Evolutionary conservation across 1,140 invertebrate species (phyloP), one percentile per base, ranked within the genome.

Genomic region (Helicoverpa armigera): DNA sequence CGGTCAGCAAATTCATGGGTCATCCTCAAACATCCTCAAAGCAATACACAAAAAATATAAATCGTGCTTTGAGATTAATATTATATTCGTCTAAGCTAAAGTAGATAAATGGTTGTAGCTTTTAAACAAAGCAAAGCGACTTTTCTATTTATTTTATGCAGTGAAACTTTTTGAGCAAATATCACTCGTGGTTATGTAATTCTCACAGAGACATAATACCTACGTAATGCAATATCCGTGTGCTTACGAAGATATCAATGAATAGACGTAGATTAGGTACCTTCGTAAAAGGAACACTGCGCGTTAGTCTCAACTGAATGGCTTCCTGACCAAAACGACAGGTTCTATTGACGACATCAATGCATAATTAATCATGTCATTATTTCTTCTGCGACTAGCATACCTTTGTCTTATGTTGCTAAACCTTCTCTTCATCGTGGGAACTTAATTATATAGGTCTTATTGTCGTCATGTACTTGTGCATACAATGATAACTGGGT

Each of bases 291-390:
- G 67, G 67, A 23, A 53, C 65, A 50, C 18, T 12, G 5, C 10
- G 50, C 50, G 23, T 31, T 31, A 54, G 70, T 48, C 14, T 63
- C 50, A 31, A 43, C n/a, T 14, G 12, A 73, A 73, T 73, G 51
- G 35, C 23, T 54, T 77, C 50, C 18, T n/a, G 29, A 65, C 50
- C 54, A 50, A 61, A 48, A 4, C n/a, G 31, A 31, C 10, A 29
- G 69, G 3, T 58, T 9, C 54, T 29, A 73, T 63, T 23, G 56
- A n/a, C 16, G 23, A 31, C 61, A 29, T 65, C 75, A 65, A 29
- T 16, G 74, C 29, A 63, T 76, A 23, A 67, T 16, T 67, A 77
- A 54, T 65, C 23, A 61, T 61, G 53, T 61, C 73, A 77, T 77
- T 67, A 67, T 67, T 51, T 23, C 2, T 77, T 65, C 50, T 67